phyloP scores from a whole-genome alignment of 2,888 invertebrate genomes.

The Ichneumoninae sp. region DNA sequence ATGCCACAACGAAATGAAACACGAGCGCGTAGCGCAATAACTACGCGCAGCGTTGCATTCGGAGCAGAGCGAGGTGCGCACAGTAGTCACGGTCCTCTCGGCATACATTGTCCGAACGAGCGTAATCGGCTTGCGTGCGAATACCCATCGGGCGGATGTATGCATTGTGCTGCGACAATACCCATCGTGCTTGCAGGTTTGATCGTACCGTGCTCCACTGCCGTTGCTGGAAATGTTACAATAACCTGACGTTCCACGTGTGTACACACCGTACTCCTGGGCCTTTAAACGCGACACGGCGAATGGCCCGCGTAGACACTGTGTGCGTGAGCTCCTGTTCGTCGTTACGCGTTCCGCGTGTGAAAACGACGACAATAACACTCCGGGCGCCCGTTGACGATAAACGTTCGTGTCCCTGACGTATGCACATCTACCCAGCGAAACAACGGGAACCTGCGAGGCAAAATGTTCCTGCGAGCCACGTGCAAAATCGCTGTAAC shows the following conservation, averaged over 20 bases:
- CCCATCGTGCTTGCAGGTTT: constrained; percentile 8
- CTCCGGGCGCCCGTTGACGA: constrained; percentile 39
- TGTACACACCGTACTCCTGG: neutral
- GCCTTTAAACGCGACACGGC: neutral
- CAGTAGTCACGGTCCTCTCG: constrained; percentile 16
- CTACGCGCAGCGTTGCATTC: constrained; percentile 18
- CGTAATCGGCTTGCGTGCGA: constrained; percentile 61
- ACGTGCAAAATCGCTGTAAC: constrained; percentile 10
- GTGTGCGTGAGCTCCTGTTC: constrained; percentile 13
- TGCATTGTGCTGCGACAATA: constrained; percentile 19
- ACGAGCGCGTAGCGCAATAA: constrained; percentile 29
- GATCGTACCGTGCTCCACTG: constrained; percentile 14
- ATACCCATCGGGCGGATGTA: constrained; percentile 50
- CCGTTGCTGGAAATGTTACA: constrained; percentile 53
- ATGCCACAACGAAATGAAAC: constrained; percentile 36
- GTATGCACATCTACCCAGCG: constrained; percentile 43
- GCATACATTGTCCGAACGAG: constrained; percentile 61
- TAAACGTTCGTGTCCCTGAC: constrained; percentile 62
- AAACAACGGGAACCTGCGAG: constrained; percentile 5
- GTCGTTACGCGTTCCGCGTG: constrained; percentile 56
- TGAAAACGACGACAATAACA: constrained; percentile 62
- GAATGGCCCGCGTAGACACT: neutral
- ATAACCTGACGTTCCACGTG: constrained; percentile 49
- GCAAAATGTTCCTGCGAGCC: neutral
- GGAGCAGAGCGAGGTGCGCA: neutral